phyloP scores from a whole-genome alignment of 2,113 vertebrate species.

The Dasypus novemcinctus region DNA sequence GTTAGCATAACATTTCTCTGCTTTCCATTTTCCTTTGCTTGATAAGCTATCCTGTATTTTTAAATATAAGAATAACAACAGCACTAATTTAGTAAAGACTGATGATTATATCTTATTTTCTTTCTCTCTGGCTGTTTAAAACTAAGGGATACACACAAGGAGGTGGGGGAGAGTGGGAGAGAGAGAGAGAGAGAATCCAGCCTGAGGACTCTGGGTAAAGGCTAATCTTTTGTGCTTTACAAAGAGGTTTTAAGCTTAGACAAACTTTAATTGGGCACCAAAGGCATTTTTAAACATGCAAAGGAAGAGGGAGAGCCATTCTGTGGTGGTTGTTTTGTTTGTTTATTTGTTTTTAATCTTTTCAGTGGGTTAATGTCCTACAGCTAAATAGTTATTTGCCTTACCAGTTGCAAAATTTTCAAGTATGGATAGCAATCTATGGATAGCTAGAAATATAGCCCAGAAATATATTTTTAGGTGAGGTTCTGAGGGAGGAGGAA shows the following conservation, averaged over 20 bases:
- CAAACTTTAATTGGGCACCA: neutral
- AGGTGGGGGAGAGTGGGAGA: too few species aligned
- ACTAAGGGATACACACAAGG: neutral
- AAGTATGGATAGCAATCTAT: neutral
- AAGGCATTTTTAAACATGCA: neutral
- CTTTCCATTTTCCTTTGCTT: neutral
- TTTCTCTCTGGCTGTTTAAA: neutral
- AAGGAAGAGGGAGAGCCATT: neutral
- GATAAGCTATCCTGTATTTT: neutral
- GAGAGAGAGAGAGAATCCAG: neutral
- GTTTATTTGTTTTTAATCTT: neutral
- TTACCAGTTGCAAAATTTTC: neutral
- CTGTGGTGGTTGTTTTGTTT: too few species aligned
- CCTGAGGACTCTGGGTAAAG: neutral
- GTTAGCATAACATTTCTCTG: neutral
- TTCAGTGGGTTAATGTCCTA: neutral
- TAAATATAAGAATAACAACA: neutral
- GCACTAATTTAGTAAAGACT: neutral
- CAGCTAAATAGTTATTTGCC: neutral
- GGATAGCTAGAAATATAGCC: too few species aligned
- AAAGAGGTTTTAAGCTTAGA: neutral
- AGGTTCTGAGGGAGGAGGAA: neutral
- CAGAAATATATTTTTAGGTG: too few species aligned
- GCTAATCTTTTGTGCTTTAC: neutral
- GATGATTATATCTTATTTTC: neutral